phyloP scores from a whole-genome alignment of 2,888 invertebrate species.

The Calliopum simillimum region DNA sequence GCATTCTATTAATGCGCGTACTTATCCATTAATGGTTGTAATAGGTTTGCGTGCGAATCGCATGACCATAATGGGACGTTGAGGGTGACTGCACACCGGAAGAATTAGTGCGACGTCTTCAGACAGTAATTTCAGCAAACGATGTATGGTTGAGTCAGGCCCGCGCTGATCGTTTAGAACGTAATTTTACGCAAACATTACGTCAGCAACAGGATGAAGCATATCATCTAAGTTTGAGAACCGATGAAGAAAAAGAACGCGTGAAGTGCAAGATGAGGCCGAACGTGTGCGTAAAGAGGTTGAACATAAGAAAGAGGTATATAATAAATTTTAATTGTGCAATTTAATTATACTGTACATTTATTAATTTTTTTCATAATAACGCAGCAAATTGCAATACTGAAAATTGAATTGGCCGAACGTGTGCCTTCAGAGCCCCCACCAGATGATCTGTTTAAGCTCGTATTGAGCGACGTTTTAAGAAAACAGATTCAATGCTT shows the following conservation, averaged over 20 bases:
- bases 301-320: constrained; percentile 68
- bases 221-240: constrained; percentile 88
- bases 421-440: constrained; percentile 83
- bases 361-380: background rate
- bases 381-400: constrained; percentile 72
- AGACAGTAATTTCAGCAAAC: constrained; percentile 84
- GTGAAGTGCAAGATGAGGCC: constrained; percentile 69
- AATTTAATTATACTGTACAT: no score
- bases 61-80: constrained; percentile 91
- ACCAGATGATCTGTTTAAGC: constrained; percentile 83
- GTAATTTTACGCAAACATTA: constrained; percentile 86
- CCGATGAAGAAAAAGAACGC: constrained; percentile 96
- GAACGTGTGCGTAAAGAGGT: constrained; percentile 69
- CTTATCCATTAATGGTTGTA: constrained; percentile 89
- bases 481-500: constrained; percentile 82
- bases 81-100: constrained; percentile 85
- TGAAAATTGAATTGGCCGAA: constrained; percentile 75
- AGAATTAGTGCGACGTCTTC: constrained; percentile 79
- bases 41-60: constrained; percentile 90
- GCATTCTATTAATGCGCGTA: constrained; percentile 85
- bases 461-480: constrained; percentile 88
- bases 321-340: background rate
- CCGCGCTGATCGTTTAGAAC: constrained; percentile 85
- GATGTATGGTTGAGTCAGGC: constrained; percentile 89
- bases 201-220: constrained; percentile 94